Percentiles rank a stretch among this genome's conserved stretches.
Conservation (phyloP, 2,797 vertebrate species). For the Halcyon badia region DNA sequence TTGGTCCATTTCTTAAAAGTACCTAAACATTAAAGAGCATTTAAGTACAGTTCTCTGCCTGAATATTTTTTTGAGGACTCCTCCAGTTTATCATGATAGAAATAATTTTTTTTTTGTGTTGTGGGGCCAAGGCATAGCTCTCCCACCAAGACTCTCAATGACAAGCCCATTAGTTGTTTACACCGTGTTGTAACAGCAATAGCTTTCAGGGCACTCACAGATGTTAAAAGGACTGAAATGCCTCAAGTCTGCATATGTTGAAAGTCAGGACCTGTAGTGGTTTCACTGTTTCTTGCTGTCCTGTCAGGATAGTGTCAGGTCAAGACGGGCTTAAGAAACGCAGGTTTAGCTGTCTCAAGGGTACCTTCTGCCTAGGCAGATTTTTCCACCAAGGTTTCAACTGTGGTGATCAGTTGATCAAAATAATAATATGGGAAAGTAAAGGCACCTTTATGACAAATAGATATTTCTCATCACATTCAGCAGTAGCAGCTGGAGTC, state of each 20-base stretch:
- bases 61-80: background rate
- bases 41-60: background rate
- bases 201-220: background rate
- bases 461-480: fast-evolving
- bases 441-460: background rate
- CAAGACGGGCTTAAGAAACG: background rate
- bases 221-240: background rate
- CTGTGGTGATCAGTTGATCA: background rate
- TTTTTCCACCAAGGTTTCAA: background rate
- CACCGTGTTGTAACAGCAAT: background rate
- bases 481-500: background rate
- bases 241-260: background rate
- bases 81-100: background rate
- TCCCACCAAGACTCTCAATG: background rate
- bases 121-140: background rate
- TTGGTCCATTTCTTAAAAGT: background rate
- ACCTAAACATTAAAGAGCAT: background rate
- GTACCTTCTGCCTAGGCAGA: background rate
- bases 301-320: background rate
- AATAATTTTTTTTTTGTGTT: fast-evolving
- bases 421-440: background rate
- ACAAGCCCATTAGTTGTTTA: background rate
- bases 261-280: background rate
- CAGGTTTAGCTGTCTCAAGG: background rate
- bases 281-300: background rate